phyloP scores from a whole-genome alignment of 2,113 vertebrate species.

The Isichthys henryi region DNA sequence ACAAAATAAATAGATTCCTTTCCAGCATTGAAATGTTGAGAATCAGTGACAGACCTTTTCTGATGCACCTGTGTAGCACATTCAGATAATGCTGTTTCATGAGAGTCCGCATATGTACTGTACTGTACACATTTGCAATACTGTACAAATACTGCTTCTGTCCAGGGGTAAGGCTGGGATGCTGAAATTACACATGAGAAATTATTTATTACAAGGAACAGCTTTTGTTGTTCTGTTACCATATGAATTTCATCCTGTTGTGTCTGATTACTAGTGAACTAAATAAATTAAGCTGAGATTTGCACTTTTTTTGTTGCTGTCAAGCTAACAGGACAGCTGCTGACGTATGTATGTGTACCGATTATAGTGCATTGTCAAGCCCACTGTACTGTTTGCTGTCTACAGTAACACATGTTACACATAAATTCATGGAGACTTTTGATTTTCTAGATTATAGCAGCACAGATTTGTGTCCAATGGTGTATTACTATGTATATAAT shows the following conservation, averaged over 20 bases:
- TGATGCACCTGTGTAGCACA: constrained; percentile 35
- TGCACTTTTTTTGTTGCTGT: not conserved
- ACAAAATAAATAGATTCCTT: not conserved
- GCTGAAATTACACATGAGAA: constrained; percentile 42
- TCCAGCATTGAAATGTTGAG: not conserved
- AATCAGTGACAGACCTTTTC: constrained; percentile 34
- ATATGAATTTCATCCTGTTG: not conserved
- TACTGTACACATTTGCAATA: constrained; percentile 57
- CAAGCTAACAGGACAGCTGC: not conserved
- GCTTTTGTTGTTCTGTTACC: not conserved
- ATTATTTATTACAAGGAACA: not conserved
- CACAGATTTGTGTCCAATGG: not conserved
- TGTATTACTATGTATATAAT: not conserved
- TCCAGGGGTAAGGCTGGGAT: constrained; percentile 49
- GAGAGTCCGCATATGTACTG: constrained; percentile 49
- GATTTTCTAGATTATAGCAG: not conserved
- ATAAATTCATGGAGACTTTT: not conserved
- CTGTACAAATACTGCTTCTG: constrained; percentile 56
- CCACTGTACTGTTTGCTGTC: not conserved
- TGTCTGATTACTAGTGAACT: not conserved
- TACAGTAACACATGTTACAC: not conserved
- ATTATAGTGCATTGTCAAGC: not conserved
- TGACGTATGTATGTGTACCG: not conserved
- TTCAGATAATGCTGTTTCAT: constrained; percentile 59
- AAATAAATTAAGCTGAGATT: not conserved